phyloP scores from a whole-genome alignment of 2,888 invertebrate genomes.

The Standfussiana lucernea region DNA sequence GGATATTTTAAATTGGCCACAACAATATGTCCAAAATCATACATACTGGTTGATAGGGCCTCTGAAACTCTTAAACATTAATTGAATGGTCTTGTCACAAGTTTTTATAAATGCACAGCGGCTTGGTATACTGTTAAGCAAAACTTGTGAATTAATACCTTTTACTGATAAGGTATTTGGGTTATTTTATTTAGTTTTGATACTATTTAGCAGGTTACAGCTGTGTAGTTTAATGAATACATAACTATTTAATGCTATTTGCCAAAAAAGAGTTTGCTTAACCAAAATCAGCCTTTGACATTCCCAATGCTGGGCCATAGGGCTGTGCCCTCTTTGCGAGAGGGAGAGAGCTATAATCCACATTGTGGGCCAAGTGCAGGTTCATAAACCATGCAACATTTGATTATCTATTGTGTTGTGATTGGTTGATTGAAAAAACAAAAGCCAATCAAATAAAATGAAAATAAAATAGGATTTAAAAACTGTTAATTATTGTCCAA shows the following conservation, averaged over 20 bases:
- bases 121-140: not conserved
- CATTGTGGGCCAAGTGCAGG: no score
- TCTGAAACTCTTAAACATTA: not conserved
- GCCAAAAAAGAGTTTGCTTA: not conserved
- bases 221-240: not conserved
- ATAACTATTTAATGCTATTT: not conserved
- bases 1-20: no score
- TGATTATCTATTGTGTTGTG: not conserved
- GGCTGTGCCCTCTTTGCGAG: not conserved
- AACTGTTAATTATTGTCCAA: not conserved
- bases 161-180: constrained; percentile 18
- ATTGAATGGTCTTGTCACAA: constrained; percentile 4
- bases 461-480: not conserved
- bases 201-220: not conserved
- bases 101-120: not conserved
- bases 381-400: not conserved
- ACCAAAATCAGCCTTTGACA: not conserved
- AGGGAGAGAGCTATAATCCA: not conserved
- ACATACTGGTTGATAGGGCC: not conserved
- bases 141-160: constrained; percentile 1
- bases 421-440: not conserved
- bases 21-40: not conserved
- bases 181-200: not conserved
- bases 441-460: not conserved
- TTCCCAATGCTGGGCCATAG: not conserved